Conservation (phyloP, 2,113 vertebrate genomes). For the Oriolus oriolus region DNA sequence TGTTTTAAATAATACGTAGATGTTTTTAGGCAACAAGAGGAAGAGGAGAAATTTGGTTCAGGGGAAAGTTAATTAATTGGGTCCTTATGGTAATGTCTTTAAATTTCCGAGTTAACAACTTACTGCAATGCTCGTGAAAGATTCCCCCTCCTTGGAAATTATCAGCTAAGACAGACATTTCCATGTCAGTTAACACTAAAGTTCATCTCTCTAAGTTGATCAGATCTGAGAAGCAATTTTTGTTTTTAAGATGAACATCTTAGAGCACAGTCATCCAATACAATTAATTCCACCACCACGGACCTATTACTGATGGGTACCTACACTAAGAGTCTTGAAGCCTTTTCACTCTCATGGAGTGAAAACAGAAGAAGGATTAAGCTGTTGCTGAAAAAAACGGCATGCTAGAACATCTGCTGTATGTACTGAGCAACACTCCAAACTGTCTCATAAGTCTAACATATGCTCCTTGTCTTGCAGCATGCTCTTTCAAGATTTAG, state of each 20-base stretch:
- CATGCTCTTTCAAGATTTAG: background rate
- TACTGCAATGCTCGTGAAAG: background rate
- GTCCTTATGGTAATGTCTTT: background rate
- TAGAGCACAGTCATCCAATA: background rate
- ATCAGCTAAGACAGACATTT: background rate
- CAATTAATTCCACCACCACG: background rate
- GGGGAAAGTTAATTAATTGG: background rate
- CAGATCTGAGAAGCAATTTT: background rate
- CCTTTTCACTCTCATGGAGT: background rate
- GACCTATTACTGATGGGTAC: background rate
- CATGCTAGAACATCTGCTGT: constrained; percentile 10
- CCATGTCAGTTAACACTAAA: background rate
- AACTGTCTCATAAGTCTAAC: constrained; percentile 49
- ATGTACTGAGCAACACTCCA: background rate
- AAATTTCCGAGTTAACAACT: background rate
- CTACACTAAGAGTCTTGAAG: background rate
- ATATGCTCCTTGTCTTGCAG: constrained; percentile 5
- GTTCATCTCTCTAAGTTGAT: background rate
- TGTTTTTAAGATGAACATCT: background rate
- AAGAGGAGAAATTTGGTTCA: background rate
- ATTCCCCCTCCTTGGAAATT: background rate
- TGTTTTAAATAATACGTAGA: background rate
- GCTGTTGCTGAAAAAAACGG: background rate
- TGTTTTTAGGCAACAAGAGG: background rate
- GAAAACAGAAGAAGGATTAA: background rate